These are phyloP conservation scores for Eleutherodactylus coqui DNA, from an alignment of 2,797 vertebrate genomes.

Conservation along the genomic window DNA sequence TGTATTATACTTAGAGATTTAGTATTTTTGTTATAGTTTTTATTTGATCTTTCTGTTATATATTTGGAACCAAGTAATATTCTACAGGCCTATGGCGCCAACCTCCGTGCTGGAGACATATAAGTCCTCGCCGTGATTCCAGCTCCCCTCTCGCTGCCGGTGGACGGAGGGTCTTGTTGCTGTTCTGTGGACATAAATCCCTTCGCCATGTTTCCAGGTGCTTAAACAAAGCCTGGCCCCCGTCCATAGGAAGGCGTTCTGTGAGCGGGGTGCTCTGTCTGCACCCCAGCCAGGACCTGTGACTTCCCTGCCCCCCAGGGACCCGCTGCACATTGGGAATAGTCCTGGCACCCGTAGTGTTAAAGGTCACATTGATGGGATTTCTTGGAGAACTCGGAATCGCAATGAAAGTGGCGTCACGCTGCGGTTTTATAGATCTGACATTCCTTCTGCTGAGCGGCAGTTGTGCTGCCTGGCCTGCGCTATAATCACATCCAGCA, in stretches of 20 bases:
- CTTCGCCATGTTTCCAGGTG: too few relatives aligned
- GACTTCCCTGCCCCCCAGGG: background rate
- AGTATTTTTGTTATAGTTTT: background rate
- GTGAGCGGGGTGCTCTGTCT: slow-evolving; percentile 30
- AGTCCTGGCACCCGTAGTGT: background rate
- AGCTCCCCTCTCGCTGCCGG: background rate
- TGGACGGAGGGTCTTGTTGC: background rate
- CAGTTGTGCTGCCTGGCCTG: slow-evolving; percentile 1
- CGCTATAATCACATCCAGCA: slow-evolving; percentile 34
- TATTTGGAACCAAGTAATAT: too few relatives aligned
- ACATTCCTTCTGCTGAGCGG: background rate
- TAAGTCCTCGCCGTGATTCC: background rate
- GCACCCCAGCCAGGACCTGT: background rate
- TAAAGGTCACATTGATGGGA: slow-evolving; percentile 12
- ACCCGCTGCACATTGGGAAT: background rate
- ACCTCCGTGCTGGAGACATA: background rate
- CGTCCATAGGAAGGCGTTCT: slow-evolving; percentile 27
- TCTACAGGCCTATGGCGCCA: background rate
- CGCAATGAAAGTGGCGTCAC: slow-evolving; percentile 30
- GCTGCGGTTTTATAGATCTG: slow-evolving; percentile 18
- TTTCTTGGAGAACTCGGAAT: slow-evolving; percentile 33
- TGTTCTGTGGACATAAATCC: slow-evolving; percentile 28
- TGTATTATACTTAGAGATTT: too few relatives aligned
- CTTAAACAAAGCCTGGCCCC: slow-evolving; percentile 39
- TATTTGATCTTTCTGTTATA: background rate